phyloP scores from a whole-genome alignment of 2,797 vertebrate genomes.

The Enteromius unitaeniatus region DNA sequence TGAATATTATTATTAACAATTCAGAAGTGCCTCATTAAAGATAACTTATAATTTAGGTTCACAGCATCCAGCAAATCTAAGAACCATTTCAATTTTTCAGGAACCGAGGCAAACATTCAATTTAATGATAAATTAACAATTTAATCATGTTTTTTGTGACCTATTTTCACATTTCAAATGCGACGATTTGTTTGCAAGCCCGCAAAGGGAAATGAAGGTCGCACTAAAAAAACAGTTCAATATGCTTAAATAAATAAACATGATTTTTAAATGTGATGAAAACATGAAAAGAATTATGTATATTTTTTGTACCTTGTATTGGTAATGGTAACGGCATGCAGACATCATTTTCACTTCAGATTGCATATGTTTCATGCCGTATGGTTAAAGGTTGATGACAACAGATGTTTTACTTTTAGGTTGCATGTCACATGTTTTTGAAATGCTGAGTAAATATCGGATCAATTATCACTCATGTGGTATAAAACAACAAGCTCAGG shows the following conservation, averaged over 20 bases:
- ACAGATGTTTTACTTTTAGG: conserved; percentile 12
- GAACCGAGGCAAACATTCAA: conserved; percentile 24
- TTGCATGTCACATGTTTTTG: conserved; percentile 1
- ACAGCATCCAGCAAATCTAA: conserved; percentile 34
- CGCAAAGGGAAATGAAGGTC: background rate
- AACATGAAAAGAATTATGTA: background rate
- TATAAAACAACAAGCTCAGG: background rate
- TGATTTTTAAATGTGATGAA: background rate
- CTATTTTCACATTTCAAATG: conserved; percentile 23
- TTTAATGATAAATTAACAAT: conserved; percentile 24
- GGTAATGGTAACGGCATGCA: background rate
- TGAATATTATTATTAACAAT: conserved; percentile 55
- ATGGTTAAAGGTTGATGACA: conserved; percentile 11
- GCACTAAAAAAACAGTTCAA: background rate
- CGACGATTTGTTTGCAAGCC: conserved; percentile 1
- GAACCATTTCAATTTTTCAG: conserved; percentile 26
- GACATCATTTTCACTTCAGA: background rate
- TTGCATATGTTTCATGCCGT: background rate
- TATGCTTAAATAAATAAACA: background rate
- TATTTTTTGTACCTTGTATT: background rate
- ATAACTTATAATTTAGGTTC: conserved; percentile 40
- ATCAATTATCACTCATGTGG: background rate
- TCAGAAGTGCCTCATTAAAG: conserved; percentile 47
- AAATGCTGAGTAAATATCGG: background rate
- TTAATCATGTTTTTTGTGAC: conserved; percentile 26